phyloP scores from a whole-genome alignment of 2,888 invertebrate genomes.

The Lithophane ornitopus region DNA sequence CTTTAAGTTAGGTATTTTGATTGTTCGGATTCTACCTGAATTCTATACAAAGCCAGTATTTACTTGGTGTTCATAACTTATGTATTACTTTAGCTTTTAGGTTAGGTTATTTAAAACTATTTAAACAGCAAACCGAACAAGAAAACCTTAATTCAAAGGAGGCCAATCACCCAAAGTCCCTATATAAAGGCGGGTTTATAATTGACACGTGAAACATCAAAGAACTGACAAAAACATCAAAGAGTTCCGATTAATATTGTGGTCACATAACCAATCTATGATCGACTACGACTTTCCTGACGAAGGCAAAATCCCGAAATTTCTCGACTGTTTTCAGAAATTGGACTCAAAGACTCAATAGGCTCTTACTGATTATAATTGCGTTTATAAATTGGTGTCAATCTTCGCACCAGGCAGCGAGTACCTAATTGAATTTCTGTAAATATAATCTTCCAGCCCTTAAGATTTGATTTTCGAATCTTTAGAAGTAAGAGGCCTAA shows the following conservation, averaged over 20 bases:
- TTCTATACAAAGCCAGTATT: background rate
- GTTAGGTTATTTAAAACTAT: background rate
- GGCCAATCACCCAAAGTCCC: background rate
- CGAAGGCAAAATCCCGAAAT: conserved; percentile 15
- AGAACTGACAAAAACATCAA: no score
- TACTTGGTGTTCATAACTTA: background rate
- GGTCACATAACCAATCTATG: conserved; percentile 48
- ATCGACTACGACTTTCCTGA: background rate
- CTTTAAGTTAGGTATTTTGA: conserved; percentile 11
- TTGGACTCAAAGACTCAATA: conserved; percentile 43
- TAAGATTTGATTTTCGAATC: conserved; percentile 26
- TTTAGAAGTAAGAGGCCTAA: conserved; percentile 24
- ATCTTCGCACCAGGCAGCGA: conserved; percentile 36
- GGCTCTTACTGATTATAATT: conserved; percentile 54
- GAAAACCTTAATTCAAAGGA: background rate
- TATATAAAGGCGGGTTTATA: background rate
- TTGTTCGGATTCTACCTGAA: conserved; percentile 10
- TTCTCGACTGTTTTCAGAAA: conserved; percentile 44
- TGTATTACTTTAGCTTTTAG: conserved; percentile 3
- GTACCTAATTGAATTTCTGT: conserved; percentile 40
- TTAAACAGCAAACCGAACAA: background rate
- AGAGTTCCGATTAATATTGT: conserved; percentile 43
- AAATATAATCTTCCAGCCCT: conserved; percentile 31
- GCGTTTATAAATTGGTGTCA: conserved; percentile 54
- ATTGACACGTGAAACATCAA: conserved; percentile 2